A percentile compares a stretch with the other conserved stretches of the same genome.
These are phyloP conservation scores for Coilia nasus DNA, from an alignment of 2,797 vertebrate genomes.

Conservation along the genomic window DNA sequence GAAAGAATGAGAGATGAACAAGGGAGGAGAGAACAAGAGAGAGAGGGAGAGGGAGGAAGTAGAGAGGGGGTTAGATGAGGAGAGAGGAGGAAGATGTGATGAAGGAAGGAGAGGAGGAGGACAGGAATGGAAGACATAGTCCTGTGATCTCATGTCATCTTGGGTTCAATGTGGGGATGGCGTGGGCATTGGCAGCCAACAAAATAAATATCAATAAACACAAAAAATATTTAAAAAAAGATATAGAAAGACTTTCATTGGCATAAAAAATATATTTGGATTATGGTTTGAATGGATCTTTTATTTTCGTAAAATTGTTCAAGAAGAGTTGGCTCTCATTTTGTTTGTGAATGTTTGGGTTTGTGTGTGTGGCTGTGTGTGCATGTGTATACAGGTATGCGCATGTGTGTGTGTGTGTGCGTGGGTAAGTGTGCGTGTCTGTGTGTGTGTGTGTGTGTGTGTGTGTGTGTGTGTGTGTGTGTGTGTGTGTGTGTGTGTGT, in stretches of 20 bases:
- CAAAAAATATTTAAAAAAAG: not conserved
- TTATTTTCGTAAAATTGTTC: not conserved
- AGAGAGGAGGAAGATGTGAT: constrained; percentile 63
- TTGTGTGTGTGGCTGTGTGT: not conserved
- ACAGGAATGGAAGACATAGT: not conserved
- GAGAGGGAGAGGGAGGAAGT: not conserved
- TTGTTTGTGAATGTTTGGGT: not conserved
- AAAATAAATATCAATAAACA: too few relatives aligned
- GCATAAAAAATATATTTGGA: too few relatives aligned
- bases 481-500: not conserved
- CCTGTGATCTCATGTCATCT: constrained; percentile 5
- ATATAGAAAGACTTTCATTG: too few relatives aligned
- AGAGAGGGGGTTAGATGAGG: constrained; percentile 30
- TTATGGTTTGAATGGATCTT: too few relatives aligned
- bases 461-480: too few relatives aligned
- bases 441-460: not conserved
- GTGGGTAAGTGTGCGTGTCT: constrained; percentile 36
- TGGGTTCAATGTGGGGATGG: not conserved
- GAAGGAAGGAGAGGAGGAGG: constrained; percentile 53
- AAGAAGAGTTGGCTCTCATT: too few relatives aligned
- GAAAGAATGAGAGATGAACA: constrained; percentile 40
- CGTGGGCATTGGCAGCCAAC: not conserved
- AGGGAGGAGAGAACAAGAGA: not conserved
- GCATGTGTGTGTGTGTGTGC: not conserved
- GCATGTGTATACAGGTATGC: not conserved